Percentiles rank a stretch among this genome's conserved stretches.
Conservation (phyloP, 2,888 invertebrate genomes). For the Abrostola tripartita region DNA sequence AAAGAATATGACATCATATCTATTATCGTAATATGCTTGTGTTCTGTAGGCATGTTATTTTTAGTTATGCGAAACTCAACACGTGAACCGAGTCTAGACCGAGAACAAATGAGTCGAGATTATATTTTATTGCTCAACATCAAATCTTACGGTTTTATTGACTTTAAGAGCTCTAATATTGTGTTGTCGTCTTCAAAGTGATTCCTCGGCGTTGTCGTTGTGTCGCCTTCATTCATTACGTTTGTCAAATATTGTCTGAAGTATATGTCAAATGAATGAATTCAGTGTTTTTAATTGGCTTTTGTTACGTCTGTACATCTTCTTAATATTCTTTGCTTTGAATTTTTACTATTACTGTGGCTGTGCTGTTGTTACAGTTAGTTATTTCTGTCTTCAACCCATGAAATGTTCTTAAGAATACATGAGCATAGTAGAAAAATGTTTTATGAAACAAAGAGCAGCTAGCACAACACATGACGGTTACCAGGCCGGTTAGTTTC, state of each 20-base stretch:
- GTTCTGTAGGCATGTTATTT: constrained; percentile 32
- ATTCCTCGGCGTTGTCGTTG: neutral
- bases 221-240: constrained; percentile 8
- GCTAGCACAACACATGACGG: too few relatives aligned
- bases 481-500: too few relatives aligned
- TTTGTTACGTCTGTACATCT: too few relatives aligned
- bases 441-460: too few relatives aligned
- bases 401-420: too few relatives aligned
- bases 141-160: constrained; percentile 11
- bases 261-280: neutral
- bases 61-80: constrained; percentile 37
- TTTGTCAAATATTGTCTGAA: neutral
- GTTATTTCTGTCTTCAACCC: too few relatives aligned
- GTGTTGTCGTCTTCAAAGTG: neutral
- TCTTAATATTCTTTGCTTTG: neutral
- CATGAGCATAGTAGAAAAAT: too few relatives aligned
- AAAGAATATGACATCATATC: constrained; percentile 58
- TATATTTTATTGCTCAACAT: constrained; percentile 13
- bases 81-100: constrained; percentile 29
- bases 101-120: constrained; percentile 2
- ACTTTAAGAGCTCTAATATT: neutral
- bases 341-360: neutral
- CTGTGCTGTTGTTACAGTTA: too few relatives aligned
- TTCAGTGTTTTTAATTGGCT: constrained; percentile 1
- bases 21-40: constrained; percentile 37